Base-by-base conservation (phyloP, 2,113 vertebrate species). In the Plestiodon gilberti region DNA sequence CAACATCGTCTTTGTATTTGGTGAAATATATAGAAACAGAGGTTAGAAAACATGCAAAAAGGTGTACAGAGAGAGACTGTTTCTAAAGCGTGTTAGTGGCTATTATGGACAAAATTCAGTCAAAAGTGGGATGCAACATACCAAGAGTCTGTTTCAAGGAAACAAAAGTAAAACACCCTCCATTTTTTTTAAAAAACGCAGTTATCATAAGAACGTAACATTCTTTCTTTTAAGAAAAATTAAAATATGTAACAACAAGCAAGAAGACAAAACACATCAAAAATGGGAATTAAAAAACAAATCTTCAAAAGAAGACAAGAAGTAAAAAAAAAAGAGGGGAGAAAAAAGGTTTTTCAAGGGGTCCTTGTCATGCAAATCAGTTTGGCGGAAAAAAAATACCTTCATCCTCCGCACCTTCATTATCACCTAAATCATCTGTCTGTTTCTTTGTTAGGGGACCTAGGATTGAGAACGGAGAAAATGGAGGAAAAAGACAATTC, bases 361-460 rank as follows among this genome's bases (percentile, higher is more conserved):
- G 96, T 96, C 97, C 97, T 98, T 97, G 95, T 99, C 99, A 99
- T 99, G 99, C 98, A 99, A 98, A 98, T 98, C 97, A 98, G 95
- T 97, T 98, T 98, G 97, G 97, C 95, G 96, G 96, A 96, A 97
- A 97, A 97, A 96, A 98, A 98, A 99, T 99, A 99, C 99, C 99
- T 99, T 99, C 98, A 93, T 99, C 98, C 96, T 99, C 98, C 96
- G 98, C 98, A 98, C 98, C 98, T 97, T 99, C 99, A 98, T 97
- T 99, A 99, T 99, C 99, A 98, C 98, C 97, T 99, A 99, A 99
- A 99, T 98, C 98, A 99, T 99, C 98, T 98, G 97, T 98, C 98
- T 99, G 98, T 99, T 99, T 99, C 99, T 99, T 99, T 99, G 99
- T 98, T 98, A 99, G 98, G 98, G 99, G 99, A 99, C 99, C 99